A percentile compares a stretch with the other conserved stretches of the same genome.
phyloP scores from a whole-genome alignment of 2,888 invertebrate genomes.

The Napeogenes inachia region DNA sequence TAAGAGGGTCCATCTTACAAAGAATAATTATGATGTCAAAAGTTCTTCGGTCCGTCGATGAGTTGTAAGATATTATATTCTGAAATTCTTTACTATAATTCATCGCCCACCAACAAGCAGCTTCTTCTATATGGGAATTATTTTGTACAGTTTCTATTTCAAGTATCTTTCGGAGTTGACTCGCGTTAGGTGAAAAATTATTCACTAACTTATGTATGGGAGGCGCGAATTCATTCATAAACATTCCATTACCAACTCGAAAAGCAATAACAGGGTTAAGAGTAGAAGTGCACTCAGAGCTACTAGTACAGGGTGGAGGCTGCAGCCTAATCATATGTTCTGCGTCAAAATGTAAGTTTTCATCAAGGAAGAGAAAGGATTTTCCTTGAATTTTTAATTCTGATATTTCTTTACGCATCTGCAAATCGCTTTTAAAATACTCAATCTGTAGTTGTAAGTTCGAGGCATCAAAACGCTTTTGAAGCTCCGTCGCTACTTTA shows the following conservation, averaged over 20 bases:
- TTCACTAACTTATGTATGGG: slow-evolving; percentile 16
- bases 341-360: slow-evolving; percentile 34
- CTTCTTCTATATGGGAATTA: slow-evolving; percentile 18
- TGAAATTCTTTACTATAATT: slow-evolving; percentile 11
- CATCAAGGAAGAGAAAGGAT: slow-evolving; percentile 41
- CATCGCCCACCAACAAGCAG: slow-evolving; percentile 28
- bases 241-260: slow-evolving; percentile 23
- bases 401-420: slow-evolving; percentile 16
- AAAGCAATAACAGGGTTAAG: slow-evolving; percentile 4
- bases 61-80: slow-evolving; percentile 6
- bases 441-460: slow-evolving; percentile 15
- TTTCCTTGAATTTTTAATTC: slow-evolving; percentile 6
- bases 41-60: background rate
- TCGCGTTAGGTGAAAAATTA: slow-evolving; percentile 7
- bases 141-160: slow-evolving; percentile 12
- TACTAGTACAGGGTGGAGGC: slow-evolving; percentile 15
- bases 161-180: slow-evolving; percentile 21
- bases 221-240: slow-evolving; percentile 18
- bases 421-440: slow-evolving; percentile 13
- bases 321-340: slow-evolving; percentile 18
- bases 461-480: slow-evolving; percentile 4
- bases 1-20: slow-evolving; percentile 8
- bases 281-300: background rate
- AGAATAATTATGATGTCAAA: slow-evolving; percentile 9
- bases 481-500: slow-evolving; percentile 9